phyloP scores from a whole-genome alignment of 1,140 invertebrate genomes.

The Drosophila kikkawai region DNA sequence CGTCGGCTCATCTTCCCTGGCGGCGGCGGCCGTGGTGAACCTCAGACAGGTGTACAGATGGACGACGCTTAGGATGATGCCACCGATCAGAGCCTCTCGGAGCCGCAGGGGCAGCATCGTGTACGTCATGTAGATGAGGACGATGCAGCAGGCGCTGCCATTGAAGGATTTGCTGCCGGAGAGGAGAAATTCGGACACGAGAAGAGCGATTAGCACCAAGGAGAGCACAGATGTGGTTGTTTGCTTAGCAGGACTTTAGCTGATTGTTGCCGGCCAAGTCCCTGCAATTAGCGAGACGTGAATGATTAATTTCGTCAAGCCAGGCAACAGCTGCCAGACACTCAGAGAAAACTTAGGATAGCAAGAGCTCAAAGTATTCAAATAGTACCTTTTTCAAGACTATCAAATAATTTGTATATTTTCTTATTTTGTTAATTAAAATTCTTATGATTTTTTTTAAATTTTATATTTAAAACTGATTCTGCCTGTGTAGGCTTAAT shows the following conservation, averaged over 20 bases:
- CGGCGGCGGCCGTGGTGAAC: slow-evolving; percentile 28
- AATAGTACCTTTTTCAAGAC: not conserved
- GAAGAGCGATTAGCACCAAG: slow-evolving; percentile 21
- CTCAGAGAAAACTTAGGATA: not conserved
- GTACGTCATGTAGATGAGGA: slow-evolving; percentile 95
- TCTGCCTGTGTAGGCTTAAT: not conserved
- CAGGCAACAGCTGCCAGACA: slow-evolving; percentile 39
- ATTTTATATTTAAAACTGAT: no score
- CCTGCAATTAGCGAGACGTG: slow-evolving; percentile 65
- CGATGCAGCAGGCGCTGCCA: slow-evolving; percentile 84
- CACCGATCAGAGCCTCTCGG: slow-evolving; percentile 91
- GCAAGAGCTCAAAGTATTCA: not conserved
- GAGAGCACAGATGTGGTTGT: slow-evolving; percentile 21
- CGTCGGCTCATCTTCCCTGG: not conserved
- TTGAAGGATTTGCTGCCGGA: slow-evolving; percentile 80
- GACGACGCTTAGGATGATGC: slow-evolving; percentile 88
- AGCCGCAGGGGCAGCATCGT: slow-evolving; percentile 93
- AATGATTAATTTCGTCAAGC: slow-evolving; percentile 63
- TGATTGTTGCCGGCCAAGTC: slow-evolving; percentile 18
- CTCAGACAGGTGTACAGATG: slow-evolving; percentile 87
- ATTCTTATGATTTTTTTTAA: no score
- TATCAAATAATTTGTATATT: no score
- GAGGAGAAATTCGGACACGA: slow-evolving; percentile 26
- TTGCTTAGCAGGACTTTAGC: slow-evolving; percentile 13
- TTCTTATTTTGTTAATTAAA: no score